phyloP scores from a whole-genome alignment of 2,113 vertebrate species.

The Gobius niger region DNA sequence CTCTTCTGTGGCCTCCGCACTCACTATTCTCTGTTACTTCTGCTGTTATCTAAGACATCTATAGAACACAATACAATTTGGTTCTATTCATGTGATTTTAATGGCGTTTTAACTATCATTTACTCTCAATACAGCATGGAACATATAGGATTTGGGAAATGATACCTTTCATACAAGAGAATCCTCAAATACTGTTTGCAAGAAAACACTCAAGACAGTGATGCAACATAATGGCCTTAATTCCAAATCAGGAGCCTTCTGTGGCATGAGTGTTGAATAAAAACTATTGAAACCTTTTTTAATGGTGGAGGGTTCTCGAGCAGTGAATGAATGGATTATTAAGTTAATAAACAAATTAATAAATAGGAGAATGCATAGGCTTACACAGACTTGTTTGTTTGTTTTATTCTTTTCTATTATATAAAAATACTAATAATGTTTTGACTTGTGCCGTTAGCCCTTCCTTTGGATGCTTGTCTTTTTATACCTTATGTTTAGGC shows the following conservation, averaged over 20 bases:
- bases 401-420: not conserved
- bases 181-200: not conserved
- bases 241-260: not conserved
- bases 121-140: not conserved
- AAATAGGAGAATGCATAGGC: too few species aligned
- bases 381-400: not conserved
- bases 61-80: constrained; percentile 30
- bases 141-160: not conserved
- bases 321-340: too few species aligned
- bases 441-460: not conserved
- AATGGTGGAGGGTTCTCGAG: not conserved
- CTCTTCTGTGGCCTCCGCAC: constrained; percentile 62
- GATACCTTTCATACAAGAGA: not conserved
- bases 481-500: constrained; percentile 28
- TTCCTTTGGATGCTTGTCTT: not conserved
- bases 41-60: constrained; percentile 53
- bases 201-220: not conserved
- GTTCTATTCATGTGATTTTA: constrained; percentile 13
- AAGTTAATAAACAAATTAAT: too few species aligned
- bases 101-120: not conserved
- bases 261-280: too few species aligned
- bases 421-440: not conserved
- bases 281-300: not conserved
- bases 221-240: not conserved
- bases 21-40: constrained; percentile 50